Conservation (phyloP, 2,797 vertebrate genomes). For the Pogoniulus pusillus region DNA sequence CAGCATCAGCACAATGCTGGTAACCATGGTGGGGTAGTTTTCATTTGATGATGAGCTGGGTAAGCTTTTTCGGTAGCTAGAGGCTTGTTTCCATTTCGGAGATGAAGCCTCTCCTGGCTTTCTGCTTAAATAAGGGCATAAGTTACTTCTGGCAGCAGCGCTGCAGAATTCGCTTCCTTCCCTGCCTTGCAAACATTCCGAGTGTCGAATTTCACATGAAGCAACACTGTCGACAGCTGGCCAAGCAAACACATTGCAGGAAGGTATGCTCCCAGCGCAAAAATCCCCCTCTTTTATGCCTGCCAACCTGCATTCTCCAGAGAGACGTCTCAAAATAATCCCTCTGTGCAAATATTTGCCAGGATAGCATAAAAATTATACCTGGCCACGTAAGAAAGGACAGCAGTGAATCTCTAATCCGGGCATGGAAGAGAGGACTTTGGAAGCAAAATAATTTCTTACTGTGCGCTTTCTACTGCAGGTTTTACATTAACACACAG, state of each 20-base stretch:
- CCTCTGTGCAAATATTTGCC: neutral
- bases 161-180: neutral
- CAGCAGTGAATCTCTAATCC: neutral
- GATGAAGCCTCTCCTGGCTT: neutral
- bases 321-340: neutral
- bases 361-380: neutral
- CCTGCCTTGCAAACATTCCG: neutral
- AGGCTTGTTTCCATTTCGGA: neutral
- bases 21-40: neutral
- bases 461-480: neutral
- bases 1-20: neutral
- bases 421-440: neutral
- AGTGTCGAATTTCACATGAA: neutral
- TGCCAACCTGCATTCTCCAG: neutral
- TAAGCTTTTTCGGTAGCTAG: neutral
- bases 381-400: neutral
- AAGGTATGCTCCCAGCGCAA: neutral
- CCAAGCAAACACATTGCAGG: slow-evolving; percentile 49
- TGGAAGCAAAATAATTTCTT: neutral
- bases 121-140: neutral
- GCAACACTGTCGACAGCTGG: slow-evolving; percentile 66
- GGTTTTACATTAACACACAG: neutral
- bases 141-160: neutral
- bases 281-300: neutral
- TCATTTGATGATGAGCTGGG: neutral